These are phyloP conservation scores for Oligia fasciuncula DNA, from an alignment of 2,888 invertebrate genomes.

Conservation along the genomic window DNA sequence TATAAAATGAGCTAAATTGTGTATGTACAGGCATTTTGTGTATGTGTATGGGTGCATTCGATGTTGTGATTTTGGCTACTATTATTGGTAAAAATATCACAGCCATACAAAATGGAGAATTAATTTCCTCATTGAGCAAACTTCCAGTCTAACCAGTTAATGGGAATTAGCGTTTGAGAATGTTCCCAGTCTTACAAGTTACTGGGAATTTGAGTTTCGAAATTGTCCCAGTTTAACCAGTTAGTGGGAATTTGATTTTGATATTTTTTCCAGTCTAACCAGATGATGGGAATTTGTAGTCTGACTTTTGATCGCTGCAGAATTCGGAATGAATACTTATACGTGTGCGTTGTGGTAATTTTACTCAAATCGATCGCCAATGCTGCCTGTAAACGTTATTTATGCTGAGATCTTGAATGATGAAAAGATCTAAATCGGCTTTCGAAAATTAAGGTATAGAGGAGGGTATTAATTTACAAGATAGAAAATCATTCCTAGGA, in stretches of 20 bases:
- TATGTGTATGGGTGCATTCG: constrained; percentile 21
- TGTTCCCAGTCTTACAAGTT: not conserved
- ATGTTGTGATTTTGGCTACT: constrained; percentile 5
- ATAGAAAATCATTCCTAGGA: constrained; percentile 55
- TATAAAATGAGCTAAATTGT: constrained; percentile 26
- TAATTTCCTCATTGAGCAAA: not conserved
- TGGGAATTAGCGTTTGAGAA: too few relatives aligned
- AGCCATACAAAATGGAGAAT: not conserved
- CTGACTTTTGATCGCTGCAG: not conserved
- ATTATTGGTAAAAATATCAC: constrained; percentile 16
- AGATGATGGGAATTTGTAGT: constrained; percentile 4
- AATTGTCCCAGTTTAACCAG: not conserved
- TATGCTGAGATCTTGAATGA: constrained; percentile 22
- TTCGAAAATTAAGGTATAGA: constrained; percentile 24
- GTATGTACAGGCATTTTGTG: constrained; percentile 37
- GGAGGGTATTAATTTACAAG: constrained; percentile 36
- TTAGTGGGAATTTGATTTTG: not conserved
- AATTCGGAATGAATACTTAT: not conserved
- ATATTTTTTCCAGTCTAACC: not conserved
- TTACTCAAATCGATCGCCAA: not conserved
- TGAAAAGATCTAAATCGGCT: constrained; percentile 34
- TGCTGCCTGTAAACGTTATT: constrained; percentile 16
- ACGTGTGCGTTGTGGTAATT: constrained; percentile 20
- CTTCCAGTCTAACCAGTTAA: not conserved
- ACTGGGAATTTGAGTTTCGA: not conserved